phyloP scores from a whole-genome alignment of 2,888 invertebrate species.

The Tuberolachnus salignus region DNA sequence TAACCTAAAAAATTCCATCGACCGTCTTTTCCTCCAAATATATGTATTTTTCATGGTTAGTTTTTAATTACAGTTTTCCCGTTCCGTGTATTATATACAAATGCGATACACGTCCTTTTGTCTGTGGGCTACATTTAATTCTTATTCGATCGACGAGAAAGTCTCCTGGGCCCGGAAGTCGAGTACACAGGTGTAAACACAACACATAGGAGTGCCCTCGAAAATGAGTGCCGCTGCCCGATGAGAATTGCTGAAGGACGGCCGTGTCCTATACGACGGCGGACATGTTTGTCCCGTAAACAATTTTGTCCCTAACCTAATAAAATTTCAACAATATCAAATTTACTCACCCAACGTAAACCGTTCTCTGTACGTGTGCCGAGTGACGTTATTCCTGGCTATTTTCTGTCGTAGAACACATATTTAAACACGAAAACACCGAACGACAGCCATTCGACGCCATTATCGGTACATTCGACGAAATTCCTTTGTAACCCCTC shows the following conservation, averaged over 20 bases:
- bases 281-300: conserved; percentile 34
- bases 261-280: background rate
- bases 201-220: background rate
- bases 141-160: too few relatives aligned
- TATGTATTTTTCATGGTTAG: conserved; percentile 54
- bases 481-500: conserved; percentile 1
- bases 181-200: background rate
- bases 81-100: background rate
- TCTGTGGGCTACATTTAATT: too few relatives aligned
- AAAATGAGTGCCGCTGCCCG: background rate
- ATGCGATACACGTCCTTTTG: too few relatives aligned
- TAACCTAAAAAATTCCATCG: conserved; percentile 43
- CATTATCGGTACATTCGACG: conserved; percentile 26
- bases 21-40: conserved; percentile 51
- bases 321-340: conserved; percentile 24
- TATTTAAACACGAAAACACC: conserved; percentile 3
- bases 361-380: background rate
- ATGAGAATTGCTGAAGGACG: too few relatives aligned
- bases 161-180: too few relatives aligned
- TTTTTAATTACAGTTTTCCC: conserved; percentile 31
- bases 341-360: conserved; percentile 21
- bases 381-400: background rate
- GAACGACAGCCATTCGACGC: conserved; percentile 23
- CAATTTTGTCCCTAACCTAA: conserved; percentile 53
- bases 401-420: conserved; percentile 16